A percentile compares a stretch with the other conserved stretches of the same genome.
phyloP scores from a whole-genome alignment of 1,140 invertebrate species.

The Lepidurus arcticus region DNA sequence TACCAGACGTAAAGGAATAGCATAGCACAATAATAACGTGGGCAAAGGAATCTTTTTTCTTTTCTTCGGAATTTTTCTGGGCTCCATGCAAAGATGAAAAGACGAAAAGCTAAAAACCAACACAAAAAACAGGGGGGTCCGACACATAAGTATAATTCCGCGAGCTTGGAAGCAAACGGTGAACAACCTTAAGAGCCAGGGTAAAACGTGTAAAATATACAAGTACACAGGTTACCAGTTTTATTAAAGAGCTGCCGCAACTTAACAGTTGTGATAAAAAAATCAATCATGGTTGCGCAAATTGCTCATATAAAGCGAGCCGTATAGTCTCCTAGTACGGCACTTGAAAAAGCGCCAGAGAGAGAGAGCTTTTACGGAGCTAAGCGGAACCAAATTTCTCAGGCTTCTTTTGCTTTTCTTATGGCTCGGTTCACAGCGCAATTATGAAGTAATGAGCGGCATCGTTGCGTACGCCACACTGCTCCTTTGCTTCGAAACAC shows the following conservation, averaged over 20 bases:
- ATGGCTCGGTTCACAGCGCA: not conserved
- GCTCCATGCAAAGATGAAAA: no score
- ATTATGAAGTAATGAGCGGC: conserved; percentile 7
- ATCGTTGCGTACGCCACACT: conserved; percentile 11
- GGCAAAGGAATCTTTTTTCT: no score
- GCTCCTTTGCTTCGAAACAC: not conserved
- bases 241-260: not conserved
- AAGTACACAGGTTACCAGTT: not conserved
- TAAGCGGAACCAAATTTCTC: conserved; percentile 13
- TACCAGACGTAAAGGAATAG: not conserved
- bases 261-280: conserved; percentile 4
- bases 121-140: no score
- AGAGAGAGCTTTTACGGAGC: not conserved
- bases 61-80: no score
- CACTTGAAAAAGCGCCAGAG: not conserved
- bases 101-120: no score
- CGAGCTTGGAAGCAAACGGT: no score
- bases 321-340: not conserved
- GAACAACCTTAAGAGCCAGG: not conserved
- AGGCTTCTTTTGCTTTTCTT: not conserved
- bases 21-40: no score
- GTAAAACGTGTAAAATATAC: not conserved
- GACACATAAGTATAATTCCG: no score
- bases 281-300: conserved; percentile 6
- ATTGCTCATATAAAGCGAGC: not conserved